A percentile compares a stretch with the other conserved stretches of the same genome.
These are phyloP conservation scores for Macrotis lagotis DNA, from an alignment of 2,113 vertebrate genomes.

Conservation along the genomic window DNA sequence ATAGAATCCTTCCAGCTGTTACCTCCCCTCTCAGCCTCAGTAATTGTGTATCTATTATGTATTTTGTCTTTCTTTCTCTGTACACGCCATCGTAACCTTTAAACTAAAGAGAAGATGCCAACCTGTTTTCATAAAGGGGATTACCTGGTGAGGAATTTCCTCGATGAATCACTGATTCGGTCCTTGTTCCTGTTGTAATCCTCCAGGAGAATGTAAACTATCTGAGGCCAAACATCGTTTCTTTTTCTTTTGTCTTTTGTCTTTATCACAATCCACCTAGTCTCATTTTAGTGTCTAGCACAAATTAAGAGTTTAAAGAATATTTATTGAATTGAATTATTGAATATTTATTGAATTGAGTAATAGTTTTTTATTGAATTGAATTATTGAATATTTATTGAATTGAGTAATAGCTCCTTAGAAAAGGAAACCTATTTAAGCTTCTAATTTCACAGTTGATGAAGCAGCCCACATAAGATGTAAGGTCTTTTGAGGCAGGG, in stretches of 20 bases:
- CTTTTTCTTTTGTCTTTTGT: background rate
- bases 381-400: background rate
- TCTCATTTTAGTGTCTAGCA: background rate
- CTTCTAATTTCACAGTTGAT: background rate
- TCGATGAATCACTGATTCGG: no score
- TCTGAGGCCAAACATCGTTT: background rate
- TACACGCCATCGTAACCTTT: background rate
- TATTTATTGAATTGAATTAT: background rate
- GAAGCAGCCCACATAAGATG: background rate
- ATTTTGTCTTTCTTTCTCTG: background rate
- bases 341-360: no score
- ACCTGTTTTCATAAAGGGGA: background rate
- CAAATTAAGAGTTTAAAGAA: background rate
- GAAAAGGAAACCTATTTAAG: background rate
- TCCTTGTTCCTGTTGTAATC: background rate
- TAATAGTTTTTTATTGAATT: background rate
- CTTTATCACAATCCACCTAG: background rate
- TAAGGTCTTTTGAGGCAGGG: background rate
- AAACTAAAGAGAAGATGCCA: background rate
- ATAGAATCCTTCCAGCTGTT: no score
- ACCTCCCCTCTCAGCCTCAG: background rate
- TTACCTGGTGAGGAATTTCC: background rate
- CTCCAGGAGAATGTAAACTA: background rate
- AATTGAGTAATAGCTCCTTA: background rate
- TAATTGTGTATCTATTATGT: background rate